Conservation (phyloP, 2,888 invertebrate species). For the Hirtodrosophila cameraria region DNA sequence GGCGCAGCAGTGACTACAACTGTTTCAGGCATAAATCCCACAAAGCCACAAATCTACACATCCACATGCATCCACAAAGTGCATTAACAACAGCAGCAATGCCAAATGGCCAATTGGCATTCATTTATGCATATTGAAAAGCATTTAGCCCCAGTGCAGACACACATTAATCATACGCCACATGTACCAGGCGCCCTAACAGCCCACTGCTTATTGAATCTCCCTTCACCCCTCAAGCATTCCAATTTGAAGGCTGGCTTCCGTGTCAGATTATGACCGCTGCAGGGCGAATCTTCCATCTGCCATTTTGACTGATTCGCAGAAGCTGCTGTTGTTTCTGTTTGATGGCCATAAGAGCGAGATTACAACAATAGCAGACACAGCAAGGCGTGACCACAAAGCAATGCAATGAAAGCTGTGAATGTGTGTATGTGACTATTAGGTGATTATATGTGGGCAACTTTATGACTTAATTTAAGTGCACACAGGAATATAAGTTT, state of each 20-base stretch:
- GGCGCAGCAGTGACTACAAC: conserved; percentile 20
- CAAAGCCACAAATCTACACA: not conserved
- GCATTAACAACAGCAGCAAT: conserved; percentile 32
- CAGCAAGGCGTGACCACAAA: conserved; percentile 27
- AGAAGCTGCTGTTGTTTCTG: conserved; percentile 17
- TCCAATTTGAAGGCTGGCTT: conserved; percentile 3
- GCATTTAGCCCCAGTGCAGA: conserved; percentile 49
- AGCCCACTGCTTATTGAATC: conserved; percentile 44
- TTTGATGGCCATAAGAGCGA: not conserved
- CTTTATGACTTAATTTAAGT: conserved; percentile 41
- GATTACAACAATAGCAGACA: conserved; percentile 10
- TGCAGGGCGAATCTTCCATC: conserved; percentile 20
- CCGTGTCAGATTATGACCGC: not conserved
- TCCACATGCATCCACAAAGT: conserved; percentile 10
- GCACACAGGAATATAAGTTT: not conserved
- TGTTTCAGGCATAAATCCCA: not conserved
- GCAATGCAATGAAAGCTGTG: conserved; percentile 46
- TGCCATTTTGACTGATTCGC: conserved; percentile 51
- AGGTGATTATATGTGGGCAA: conserved; percentile 24
- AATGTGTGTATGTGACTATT: not conserved
- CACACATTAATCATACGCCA: conserved; percentile 66
- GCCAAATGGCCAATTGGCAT: conserved; percentile 30
- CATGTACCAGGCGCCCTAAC: conserved; percentile 33
- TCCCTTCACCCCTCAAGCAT: not conserved
- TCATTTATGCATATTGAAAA: conserved; percentile 56